Percentiles rank a stretch among this genome's conserved stretches.
These are phyloP conservation scores for Montipora sp. DNA, from an alignment of 64 coral and sea anemone genomes.

Conservation along the genomic window DNA sequence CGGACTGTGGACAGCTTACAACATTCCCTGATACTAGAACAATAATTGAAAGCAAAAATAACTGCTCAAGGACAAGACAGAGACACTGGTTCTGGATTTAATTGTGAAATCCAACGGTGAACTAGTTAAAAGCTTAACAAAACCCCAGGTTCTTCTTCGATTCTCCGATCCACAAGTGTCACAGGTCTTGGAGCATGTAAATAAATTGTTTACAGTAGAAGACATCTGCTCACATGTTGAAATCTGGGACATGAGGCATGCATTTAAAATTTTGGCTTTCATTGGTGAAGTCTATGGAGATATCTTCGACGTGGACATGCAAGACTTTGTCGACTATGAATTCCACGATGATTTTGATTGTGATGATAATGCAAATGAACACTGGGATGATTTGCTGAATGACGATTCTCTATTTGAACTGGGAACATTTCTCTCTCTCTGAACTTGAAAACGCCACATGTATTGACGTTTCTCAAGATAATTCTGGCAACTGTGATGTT, in stretches of 20 bases:
- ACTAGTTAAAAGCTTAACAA: slow-evolving; percentile 13
- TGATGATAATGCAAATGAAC: slow-evolving; percentile 16
- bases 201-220: slow-evolving; percentile 42
- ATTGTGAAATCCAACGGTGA: slow-evolving; percentile 15
- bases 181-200: slow-evolving; percentile 42
- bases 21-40: not conserved
- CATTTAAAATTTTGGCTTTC: slow-evolving; percentile 22
- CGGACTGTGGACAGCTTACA: not conserved
- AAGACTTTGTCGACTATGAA: slow-evolving; percentile 20
- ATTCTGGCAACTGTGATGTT: not conserved
- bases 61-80: not conserved
- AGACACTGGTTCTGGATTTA: slow-evolving; percentile 32
- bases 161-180: slow-evolving; percentile 72
- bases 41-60: not conserved
- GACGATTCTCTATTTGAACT: slow-evolving; percentile 52
- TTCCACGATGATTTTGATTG: slow-evolving; percentile 36
- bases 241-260: slow-evolving; percentile 74
- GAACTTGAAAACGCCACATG: slow-evolving; percentile 9
- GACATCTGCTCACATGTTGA: slow-evolving; percentile 63
- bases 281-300: slow-evolving; percentile 60
- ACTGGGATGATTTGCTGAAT: slow-evolving; percentile 32
- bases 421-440: slow-evolving; percentile 28
- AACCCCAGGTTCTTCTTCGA: slow-evolving; percentile 37
- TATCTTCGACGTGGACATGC: slow-evolving; percentile 12
- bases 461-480: not conserved